These are phyloP conservation scores for Channallabes apus DNA, from an alignment of 2,797 vertebrate species.

Conservation along the genomic window DNA sequence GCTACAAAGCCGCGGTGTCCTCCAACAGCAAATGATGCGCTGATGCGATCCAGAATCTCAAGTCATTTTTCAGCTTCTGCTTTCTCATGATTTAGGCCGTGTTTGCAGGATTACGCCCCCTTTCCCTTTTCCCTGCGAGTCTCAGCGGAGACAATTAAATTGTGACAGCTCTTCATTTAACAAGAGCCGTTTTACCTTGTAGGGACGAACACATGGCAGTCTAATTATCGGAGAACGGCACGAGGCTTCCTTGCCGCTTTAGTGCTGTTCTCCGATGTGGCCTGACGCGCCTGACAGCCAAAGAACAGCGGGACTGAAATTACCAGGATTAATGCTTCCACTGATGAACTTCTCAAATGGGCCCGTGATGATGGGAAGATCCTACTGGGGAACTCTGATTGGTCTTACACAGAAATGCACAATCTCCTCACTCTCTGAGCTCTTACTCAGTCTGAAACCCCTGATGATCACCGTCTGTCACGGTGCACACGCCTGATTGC, in stretches of 20 bases:
- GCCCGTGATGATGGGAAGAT: conserved; percentile 67
- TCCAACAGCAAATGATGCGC: conserved; percentile 56
- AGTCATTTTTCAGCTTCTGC: conserved; percentile 53
- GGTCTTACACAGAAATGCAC: conserved; percentile 7
- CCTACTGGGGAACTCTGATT: conserved; percentile 25
- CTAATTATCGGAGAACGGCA: conserved; percentile 72
- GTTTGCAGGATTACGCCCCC: conserved; percentile 59
- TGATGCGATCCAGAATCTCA: conserved; percentile 53
- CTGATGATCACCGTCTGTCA: conserved; percentile 24
- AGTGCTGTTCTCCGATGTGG: conserved; percentile 63
- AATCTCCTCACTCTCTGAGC: conserved; percentile 23
- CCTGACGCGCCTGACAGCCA: conserved; percentile 74
- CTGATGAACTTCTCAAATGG: conserved; percentile 72
- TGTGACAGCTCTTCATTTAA: conserved; percentile 77
- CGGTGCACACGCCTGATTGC: conserved; percentile 10
- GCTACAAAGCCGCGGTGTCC: conserved; percentile 45
- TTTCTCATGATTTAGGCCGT: conserved; percentile 58
- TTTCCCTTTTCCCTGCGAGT: conserved; percentile 54
- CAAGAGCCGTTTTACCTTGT: conserved; percentile 71
- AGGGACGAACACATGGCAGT: conserved; percentile 74
- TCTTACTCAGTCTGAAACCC: conserved; percentile 21
- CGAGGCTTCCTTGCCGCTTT: conserved; percentile 64
- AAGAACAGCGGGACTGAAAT: conserved; percentile 71
- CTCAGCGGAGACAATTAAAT: conserved; percentile 77
- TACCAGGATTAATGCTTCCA: conserved; percentile 75